Evolutionary conservation across 2,888 invertebrate genomes (phyloP).

Genomic region (Tuta absoluta): DNA sequence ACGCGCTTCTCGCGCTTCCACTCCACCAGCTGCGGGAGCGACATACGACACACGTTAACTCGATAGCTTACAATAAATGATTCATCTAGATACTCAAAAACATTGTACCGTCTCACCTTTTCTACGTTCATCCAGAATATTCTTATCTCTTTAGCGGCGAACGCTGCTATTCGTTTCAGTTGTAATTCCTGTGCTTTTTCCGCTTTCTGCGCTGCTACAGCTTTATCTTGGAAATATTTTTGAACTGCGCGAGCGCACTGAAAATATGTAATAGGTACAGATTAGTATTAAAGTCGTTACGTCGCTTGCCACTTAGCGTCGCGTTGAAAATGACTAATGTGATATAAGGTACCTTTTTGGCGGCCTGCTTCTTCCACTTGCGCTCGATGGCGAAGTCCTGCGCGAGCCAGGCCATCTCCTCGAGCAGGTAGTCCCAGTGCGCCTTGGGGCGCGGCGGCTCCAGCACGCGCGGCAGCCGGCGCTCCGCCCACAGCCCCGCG

Average conservation of each 20-base stretch:
- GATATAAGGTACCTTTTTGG: constrained; percentile 89
- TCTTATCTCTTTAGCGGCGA: constrained; percentile 95
- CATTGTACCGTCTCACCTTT: constrained; percentile 81
- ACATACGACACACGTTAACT: no score
- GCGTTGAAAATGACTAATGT: no score
- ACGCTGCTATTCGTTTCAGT: constrained; percentile 91
- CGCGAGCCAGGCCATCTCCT: constrained; percentile 99
- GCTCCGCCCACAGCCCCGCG: constrained; percentile 97
- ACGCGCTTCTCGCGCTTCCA: constrained; percentile 95
- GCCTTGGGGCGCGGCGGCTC: constrained; percentile 95
- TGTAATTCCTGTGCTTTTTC: constrained; percentile 95
- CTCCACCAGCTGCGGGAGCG: constrained; percentile 87
- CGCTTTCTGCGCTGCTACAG: constrained; percentile 92
- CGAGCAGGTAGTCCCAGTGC: constrained; percentile 99
- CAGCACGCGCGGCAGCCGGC: constrained; percentile 93
- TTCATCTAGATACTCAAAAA: constrained; percentile 19
- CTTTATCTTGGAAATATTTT: constrained; percentile 95
- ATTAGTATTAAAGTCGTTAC: not conserved
- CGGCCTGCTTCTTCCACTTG: constrained; percentile 98
- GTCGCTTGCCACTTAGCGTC: not conserved
- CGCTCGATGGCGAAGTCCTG: constrained; percentile 98
- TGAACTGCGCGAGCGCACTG: constrained; percentile 94
- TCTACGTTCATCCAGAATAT: constrained; percentile 98
- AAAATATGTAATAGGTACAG: constrained; percentile 35
- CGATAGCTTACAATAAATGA: not conserved